Percentiles rank a stretch among this genome's conserved stretches.
Evolutionary conservation across 2,888 invertebrate species (phyloP).

Genomic region (Ophion costatus): DNA sequence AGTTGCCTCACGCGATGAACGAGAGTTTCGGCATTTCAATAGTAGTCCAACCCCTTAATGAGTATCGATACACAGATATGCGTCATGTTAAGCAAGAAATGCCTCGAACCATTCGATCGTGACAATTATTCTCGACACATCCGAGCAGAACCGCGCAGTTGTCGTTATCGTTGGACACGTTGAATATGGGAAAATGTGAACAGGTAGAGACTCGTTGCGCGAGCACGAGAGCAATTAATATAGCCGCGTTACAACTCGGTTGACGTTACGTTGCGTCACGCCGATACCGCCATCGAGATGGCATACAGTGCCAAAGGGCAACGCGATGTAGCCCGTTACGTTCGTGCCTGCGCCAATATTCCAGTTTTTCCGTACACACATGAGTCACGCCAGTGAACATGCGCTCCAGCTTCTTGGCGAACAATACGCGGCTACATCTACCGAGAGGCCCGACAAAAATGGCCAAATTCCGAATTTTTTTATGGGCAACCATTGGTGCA

Average conservation of each 20-base stretch:
- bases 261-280: constrained; percentile 63
- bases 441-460: too few relatives aligned
- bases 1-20: too few relatives aligned
- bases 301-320: constrained; percentile 34
- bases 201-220: constrained; percentile 21
- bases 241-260: constrained; percentile 40
- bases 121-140: constrained; percentile 43
- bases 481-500: too few relatives aligned
- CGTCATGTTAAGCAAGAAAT: constrained; percentile 12
- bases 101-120: constrained; percentile 39
- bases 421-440: background rate
- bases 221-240: constrained; percentile 37
- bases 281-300: constrained; percentile 57
- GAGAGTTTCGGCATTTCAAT: too few relatives aligned
- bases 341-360: constrained; percentile 60
- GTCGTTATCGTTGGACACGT: constrained; percentile 23
- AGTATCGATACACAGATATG: background rate
- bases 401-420: too few relatives aligned
- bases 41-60: too few relatives aligned
- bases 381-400: background rate
- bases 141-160: constrained; percentile 11
- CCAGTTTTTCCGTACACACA: constrained; percentile 24
- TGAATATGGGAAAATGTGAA: constrained; percentile 8
- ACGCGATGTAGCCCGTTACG: constrained; percentile 56
- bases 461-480: too few relatives aligned